These are phyloP conservation scores for Mycogona germanica DNA, from an alignment of 2,888 invertebrate genomes.

Conservation along the genomic window DNA sequence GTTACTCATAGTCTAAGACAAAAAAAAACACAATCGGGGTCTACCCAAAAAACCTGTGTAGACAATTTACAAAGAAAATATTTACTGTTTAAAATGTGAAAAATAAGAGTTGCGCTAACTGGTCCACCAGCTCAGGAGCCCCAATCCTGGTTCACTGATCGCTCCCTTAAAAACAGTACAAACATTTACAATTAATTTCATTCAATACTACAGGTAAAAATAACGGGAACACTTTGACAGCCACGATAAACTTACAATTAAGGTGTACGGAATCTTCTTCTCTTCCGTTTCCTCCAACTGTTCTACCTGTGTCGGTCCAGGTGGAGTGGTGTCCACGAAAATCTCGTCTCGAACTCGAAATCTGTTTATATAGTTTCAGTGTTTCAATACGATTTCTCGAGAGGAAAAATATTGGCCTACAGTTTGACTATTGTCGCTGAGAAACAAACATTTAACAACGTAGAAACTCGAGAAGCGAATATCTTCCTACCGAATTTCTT, in stretches of 20 bases:
- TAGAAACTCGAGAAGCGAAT: neutral
- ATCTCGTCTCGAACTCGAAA: slow-evolving; percentile 80
- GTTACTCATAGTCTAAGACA: no score
- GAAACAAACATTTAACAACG: neutral
- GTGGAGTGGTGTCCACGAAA: slow-evolving; percentile 79
- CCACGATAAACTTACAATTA: slow-evolving; percentile 49
- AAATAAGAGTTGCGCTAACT: no score
- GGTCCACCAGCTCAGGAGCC: no score
- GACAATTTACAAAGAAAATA: no score
- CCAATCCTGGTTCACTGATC: no score
- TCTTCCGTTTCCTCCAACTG: slow-evolving; percentile 39
- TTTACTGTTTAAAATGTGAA: no score
- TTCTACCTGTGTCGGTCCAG: slow-evolving; percentile 45
- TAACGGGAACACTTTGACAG: no score
- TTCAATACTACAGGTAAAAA: no score
- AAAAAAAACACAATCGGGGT: no score
- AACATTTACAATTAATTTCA: no score
- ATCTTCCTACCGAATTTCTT: slow-evolving; percentile 44
- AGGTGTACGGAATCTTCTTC: slow-evolving; percentile 49
- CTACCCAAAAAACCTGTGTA: no score
- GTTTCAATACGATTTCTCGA: slow-evolving; percentile 7
- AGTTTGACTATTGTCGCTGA: neutral
- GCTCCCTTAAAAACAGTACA: no score
- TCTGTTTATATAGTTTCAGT: slow-evolving; percentile 33
- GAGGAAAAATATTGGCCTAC: neutral